Conservation (phyloP, 2,113 vertebrate genomes). For the Eretmochelys imbricata region DNA sequence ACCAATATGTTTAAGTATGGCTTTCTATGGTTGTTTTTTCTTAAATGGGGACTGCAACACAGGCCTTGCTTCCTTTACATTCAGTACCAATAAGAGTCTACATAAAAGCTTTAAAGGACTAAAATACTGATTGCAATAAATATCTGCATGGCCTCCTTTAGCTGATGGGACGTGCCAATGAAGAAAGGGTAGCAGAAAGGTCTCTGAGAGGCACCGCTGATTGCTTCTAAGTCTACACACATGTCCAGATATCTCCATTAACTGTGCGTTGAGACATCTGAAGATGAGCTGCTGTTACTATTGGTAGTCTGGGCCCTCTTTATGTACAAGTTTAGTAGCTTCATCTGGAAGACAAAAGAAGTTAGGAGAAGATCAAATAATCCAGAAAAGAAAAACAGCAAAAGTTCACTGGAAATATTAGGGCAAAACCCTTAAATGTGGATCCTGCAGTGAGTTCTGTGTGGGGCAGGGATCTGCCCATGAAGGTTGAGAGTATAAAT, state of each 20-base stretch:
- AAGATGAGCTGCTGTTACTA: conserved; percentile 98
- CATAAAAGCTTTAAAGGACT: conserved; percentile 82
- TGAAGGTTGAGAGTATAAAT: neutral
- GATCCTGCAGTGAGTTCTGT: neutral
- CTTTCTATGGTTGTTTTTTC: conserved; percentile 64
- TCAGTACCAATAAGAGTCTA: conserved; percentile 83
- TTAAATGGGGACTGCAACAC: conserved; percentile 65
- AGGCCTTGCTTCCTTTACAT: conserved; percentile 84
- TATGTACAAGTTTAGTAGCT: conserved; percentile 96
- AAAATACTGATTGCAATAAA: conserved; percentile 89
- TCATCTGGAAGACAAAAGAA: conserved; percentile 85
- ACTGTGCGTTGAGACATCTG: conserved; percentile 96
- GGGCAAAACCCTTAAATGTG: accelerated
- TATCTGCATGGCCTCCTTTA: conserved; percentile 73
- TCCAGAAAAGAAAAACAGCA: neutral
- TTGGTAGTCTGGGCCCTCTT: conserved; percentile 95
- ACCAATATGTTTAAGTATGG: conserved; percentile 67
- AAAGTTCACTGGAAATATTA: neutral
- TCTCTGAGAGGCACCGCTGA: conserved; percentile 80
- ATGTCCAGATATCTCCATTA: conserved; percentile 80
- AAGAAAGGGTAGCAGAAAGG: conserved; percentile 66
- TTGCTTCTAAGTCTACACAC: conserved; percentile 72
- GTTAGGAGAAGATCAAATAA: neutral
- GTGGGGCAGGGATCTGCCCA: neutral
- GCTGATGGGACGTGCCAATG: conserved; percentile 67